Conservation (phyloP, 2,113 vertebrate species). For the Sinocyclocheilus rhinocerous region DNA sequence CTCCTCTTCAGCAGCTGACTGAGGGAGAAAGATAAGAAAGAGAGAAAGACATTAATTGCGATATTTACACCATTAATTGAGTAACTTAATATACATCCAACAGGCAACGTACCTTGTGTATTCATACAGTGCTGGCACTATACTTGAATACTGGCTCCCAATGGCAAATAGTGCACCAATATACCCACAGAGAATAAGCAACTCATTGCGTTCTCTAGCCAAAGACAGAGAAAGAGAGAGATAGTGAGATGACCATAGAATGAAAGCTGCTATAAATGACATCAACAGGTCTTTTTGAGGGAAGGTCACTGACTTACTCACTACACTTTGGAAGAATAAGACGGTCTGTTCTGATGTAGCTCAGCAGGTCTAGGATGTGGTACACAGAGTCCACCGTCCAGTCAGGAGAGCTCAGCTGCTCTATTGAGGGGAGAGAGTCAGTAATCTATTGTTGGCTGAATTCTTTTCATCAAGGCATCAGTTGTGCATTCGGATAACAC, state of each 20-base stretch:
- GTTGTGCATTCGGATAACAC: background rate
- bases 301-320: slow-evolving; percentile 77
- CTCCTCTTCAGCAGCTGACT: slow-evolving; percentile 94
- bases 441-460: background rate
- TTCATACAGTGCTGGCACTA: slow-evolving; percentile 95
- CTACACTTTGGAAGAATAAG: slow-evolving; percentile 84
- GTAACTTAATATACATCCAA: background rate
- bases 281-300: background rate
- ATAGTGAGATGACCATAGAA: background rate
- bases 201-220: slow-evolving; percentile 86
- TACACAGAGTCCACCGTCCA: slow-evolving; percentile 87
- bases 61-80: background rate
- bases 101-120: slow-evolving; percentile 86
- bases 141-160: slow-evolving; percentile 85
- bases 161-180: slow-evolving; percentile 89
- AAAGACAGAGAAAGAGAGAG: slow-evolving; percentile 35
- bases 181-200: slow-evolving; percentile 93
- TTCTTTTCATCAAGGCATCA: background rate
- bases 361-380: slow-evolving; percentile 88
- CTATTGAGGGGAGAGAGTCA: slow-evolving; percentile 68
- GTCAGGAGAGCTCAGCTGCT: slow-evolving; percentile 81
- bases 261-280: background rate
- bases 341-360: slow-evolving; percentile 89
- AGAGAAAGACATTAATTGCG: background rate
- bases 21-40: background rate